These are phyloP conservation scores for Hyperoodon ampullatus DNA, from an alignment of 2,113 vertebrate species.

Conservation along the genomic window DNA sequence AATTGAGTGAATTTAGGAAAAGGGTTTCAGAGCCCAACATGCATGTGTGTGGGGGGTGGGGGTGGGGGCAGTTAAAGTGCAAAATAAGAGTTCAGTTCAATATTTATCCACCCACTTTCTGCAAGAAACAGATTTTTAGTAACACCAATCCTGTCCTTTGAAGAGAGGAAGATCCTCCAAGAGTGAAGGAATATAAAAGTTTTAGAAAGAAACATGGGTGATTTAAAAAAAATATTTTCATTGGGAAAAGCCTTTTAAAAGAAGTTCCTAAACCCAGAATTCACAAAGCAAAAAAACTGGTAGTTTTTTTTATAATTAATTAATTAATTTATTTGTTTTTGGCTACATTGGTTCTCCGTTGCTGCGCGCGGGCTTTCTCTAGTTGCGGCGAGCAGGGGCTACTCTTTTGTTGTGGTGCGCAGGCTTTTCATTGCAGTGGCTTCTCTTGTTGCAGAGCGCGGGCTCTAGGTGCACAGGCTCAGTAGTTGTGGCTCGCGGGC, in stretches of 20 bases:
- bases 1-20: constrained; percentile 47
- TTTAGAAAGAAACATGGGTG: constrained; percentile 39
- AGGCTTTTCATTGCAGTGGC: too few species aligned
- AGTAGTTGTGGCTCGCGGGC: too few species aligned
- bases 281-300: constrained; percentile 26
- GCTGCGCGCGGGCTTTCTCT: too few species aligned
- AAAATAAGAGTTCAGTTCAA: neutral
- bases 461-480: too few species aligned
- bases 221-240: neutral
- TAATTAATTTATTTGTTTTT: too few species aligned
- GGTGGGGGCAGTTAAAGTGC: neutral
- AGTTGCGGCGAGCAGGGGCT: too few species aligned
- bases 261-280: neutral
- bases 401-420: too few species aligned
- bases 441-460: too few species aligned
- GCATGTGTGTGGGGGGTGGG: neutral
- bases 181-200: constrained; percentile 31
- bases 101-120: neutral
- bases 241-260: constrained; percentile 19
- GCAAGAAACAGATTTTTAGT: constrained; percentile 17
- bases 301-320: neutral
- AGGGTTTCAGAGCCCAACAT: constrained; percentile 27
- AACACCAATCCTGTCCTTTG: neutral
- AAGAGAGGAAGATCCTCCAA: neutral
- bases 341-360: too few species aligned